Conservation (phyloP, 2,113 vertebrate genomes). For the Bucco capensis region DNA sequence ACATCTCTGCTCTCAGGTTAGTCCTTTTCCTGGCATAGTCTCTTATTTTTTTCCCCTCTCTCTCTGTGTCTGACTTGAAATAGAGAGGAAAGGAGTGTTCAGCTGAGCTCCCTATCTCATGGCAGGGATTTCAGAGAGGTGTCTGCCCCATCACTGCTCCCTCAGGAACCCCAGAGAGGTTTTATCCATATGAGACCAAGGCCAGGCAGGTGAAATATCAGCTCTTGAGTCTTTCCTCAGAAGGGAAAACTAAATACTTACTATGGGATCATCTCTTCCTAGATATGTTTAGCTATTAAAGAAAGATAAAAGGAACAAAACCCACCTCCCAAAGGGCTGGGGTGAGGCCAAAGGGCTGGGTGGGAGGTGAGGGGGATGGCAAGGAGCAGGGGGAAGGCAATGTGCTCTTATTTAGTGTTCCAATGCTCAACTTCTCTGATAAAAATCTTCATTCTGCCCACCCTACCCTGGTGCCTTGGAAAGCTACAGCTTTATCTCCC, state of each 20-base stretch:
- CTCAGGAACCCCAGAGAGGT: not conserved
- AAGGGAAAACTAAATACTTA: not conserved
- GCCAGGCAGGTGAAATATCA: not conserved
- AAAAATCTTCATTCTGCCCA: conserved; percentile 66
- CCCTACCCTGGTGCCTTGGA: conserved; percentile 47
- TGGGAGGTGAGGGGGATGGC: not conserved
- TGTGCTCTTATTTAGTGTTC: not conserved
- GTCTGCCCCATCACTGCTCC: not conserved
- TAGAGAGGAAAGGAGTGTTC: not conserved
- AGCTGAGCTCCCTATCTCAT: fast-evolving
- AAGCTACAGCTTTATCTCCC: conserved; percentile 68
- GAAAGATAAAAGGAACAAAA: not conserved
- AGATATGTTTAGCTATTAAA: not conserved
- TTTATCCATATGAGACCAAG: not conserved
- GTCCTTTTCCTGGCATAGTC: fast-evolving
- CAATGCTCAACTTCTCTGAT: conserved; percentile 46
- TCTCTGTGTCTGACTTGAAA: not conserved
- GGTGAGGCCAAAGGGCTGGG: not conserved
- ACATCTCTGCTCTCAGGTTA: not conserved
- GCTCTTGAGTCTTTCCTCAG: not conserved
- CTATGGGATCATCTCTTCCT: not conserved
- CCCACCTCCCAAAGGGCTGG: not conserved
- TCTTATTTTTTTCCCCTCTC: not conserved
- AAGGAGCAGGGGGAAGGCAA: not conserved
- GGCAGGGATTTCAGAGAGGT: not conserved